Evolutionary conservation across 2,888 invertebrate species (phyloP), one percentile per base, ranked within the genome.

Genomic region (Isoperla grammatica): DNA sequence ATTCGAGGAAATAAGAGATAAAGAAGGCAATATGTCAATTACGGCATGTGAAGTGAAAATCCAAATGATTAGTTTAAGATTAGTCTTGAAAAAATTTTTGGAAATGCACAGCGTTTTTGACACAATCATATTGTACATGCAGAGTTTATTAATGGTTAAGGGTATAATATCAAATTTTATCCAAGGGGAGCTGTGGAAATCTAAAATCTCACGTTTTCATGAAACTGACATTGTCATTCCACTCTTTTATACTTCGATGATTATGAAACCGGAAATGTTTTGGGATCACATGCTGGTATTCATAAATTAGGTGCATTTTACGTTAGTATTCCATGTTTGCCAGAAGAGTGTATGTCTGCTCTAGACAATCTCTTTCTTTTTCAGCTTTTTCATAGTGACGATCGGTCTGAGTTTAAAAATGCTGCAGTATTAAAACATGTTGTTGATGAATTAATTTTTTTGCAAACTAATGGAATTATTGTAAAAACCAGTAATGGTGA

Each of bases 231-330:
- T 29, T 5, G 55, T 40, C 15, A 15, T 39, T 39, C 55, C 55
- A 3, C 42, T 55, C 20, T 55, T 55, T 13, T 55, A 8, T 55
- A 55, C 9, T 55, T 39, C 37, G 55, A 55, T 40, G 55, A 55
- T 23, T 55, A 55, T 9, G 39, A 55, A 17, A 55, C 39, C 2
- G 55, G 55, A 37, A 55, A 55, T 5, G 37, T 15, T 12, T 46
- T 64, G 23, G 61, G 61, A 15, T 61, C 61, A 13, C 62, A 61
- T 42, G 42, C 46, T 9, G 45, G 39, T 20, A 22, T 64, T n/a
- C 58, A 64, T 23, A 61, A 56, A 45, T 55, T 62, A 48, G 48
- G 56, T 4, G 64, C 54, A 13, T 43, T 29, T 4, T 64, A 62
- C 40, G 15, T 53, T 3, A 45, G 56, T n/a, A 35, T 64, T 8